A percentile compares a stretch with the other conserved stretches of the same genome.
These are phyloP conservation scores for Orthosia cruda DNA, from an alignment of 2,888 invertebrate species.

Conservation along the genomic window DNA sequence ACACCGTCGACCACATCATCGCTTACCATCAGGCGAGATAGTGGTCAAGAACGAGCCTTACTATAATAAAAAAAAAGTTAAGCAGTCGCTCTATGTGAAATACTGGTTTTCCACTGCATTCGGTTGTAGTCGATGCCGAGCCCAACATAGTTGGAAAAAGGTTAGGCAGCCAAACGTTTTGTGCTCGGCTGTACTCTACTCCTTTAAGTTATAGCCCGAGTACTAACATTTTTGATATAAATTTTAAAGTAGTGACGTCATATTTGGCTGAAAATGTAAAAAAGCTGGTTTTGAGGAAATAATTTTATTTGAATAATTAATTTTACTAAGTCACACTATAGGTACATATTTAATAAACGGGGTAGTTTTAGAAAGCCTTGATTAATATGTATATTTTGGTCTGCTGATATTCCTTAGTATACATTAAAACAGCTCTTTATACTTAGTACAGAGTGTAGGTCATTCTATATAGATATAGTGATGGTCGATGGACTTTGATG, in stretches of 20 bases:
- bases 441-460: background rate
- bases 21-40: no score
- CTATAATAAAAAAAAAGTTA: no score
- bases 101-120: no score
- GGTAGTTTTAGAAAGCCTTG: background rate
- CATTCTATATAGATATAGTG: no score
- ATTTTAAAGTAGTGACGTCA: conserved; percentile 44
- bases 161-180: conserved; percentile 20
- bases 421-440: background rate
- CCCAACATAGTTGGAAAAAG: no score
- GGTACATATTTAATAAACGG: background rate
- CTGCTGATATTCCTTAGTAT: no score
- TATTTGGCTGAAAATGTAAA: conserved; percentile 39
- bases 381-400: background rate
- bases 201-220: conserved; percentile 42
- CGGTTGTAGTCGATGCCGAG: no score
- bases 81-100: no score
- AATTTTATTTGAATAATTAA: conserved; percentile 32
- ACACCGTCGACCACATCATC: no score
- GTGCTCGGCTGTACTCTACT: conserved; percentile 38
- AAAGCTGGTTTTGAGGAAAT: conserved; percentile 18
- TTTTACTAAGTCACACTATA: conserved; percentile 20
- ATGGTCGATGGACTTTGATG: no score
- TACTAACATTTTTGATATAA: conserved; percentile 51
- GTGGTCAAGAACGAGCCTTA: no score